Conservation (phyloP, 2,888 invertebrate genomes). For the Plagiodera versicolora region DNA sequence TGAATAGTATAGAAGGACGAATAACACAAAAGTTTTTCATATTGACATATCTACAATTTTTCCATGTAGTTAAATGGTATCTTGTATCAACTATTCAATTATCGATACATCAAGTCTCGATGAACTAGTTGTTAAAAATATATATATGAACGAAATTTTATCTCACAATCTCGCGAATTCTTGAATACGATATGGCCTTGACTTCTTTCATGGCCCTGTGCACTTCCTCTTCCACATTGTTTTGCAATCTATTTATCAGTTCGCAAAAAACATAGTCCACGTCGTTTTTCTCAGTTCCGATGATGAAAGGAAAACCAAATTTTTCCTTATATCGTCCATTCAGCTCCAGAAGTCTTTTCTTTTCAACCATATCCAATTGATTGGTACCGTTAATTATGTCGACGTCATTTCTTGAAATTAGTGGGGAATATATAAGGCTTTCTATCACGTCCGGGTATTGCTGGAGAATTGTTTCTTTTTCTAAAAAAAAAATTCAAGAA, state of each 20-base stretch:
- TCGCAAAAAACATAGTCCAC: constrained; percentile 61
- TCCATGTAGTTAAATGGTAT: no score
- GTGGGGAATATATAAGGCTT: constrained; percentile 55
- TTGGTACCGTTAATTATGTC: constrained; percentile 53
- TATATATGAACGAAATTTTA: constrained; percentile 15
- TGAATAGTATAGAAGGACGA: no score
- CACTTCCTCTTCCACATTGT: constrained; percentile 60
- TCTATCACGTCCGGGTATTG: constrained; percentile 69
- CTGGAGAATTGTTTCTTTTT: constrained; percentile 60
- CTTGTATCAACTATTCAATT: no score
- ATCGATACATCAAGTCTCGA: neutral
- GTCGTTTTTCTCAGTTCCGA: constrained; percentile 67
- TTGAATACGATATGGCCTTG: constrained; percentile 66
- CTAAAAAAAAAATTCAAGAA: constrained; percentile 53
- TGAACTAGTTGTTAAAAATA: neutral
- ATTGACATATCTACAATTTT: no score
- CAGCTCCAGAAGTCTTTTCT: constrained; percentile 55
- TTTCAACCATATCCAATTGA: constrained; percentile 59
- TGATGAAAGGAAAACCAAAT: constrained; percentile 70
- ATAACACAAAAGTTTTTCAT: no score
- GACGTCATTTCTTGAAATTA: constrained; percentile 62
- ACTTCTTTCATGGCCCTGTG: constrained; percentile 64
- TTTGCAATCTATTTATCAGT: constrained; percentile 59
- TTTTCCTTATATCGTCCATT: constrained; percentile 64
- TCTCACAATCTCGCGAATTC: constrained; percentile 54